Evolutionary conservation across 2,113 vertebrate species (phyloP).

Genomic region (Oenanthe melanoleuca): DNA sequence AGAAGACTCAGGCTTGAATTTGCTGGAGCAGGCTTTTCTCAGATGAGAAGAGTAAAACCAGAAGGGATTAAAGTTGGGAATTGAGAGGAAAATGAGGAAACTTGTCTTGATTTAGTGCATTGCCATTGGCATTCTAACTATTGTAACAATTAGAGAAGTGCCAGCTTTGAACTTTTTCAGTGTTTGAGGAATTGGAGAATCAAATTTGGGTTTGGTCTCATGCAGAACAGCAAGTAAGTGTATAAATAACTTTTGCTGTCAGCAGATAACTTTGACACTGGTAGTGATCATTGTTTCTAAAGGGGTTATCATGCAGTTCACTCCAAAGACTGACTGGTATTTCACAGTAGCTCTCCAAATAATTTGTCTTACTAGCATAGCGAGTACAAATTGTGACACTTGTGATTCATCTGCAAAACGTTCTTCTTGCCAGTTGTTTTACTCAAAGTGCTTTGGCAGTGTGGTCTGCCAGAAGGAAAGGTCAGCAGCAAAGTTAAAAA

Average conservation of each 20-base stretch:
- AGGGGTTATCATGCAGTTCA: constrained; percentile 32
- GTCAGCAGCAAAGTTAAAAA: constrained; percentile 19
- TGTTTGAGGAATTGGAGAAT: background rate
- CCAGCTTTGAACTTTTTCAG: background rate
- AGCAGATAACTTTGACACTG: constrained; percentile 5
- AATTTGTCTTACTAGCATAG: constrained; percentile 22
- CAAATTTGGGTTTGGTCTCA: background rate
- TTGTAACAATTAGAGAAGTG: background rate
- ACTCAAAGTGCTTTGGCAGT: constrained; percentile 29
- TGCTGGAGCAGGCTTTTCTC: background rate
- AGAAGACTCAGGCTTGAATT: background rate
- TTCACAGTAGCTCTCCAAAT: constrained; percentile 35
- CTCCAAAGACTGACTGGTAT: constrained; percentile 20
- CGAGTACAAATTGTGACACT: constrained; percentile 23
- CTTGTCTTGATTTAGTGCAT: background rate
- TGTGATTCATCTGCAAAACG: constrained; percentile 41
- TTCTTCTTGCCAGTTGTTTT: constrained; percentile 22
- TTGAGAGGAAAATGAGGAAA: background rate
- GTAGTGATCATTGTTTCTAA: constrained; percentile 6
- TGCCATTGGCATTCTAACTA: background rate
- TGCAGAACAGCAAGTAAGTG: background rate
- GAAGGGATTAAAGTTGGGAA: background rate
- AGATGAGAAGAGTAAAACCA: background rate
- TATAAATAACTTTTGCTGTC: constrained; percentile 46
- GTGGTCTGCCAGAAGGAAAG: constrained; percentile 21